These are phyloP conservation scores for Pardalotus punctatus DNA, from an alignment of 2,113 vertebrate species.

Conservation along the genomic window DNA sequence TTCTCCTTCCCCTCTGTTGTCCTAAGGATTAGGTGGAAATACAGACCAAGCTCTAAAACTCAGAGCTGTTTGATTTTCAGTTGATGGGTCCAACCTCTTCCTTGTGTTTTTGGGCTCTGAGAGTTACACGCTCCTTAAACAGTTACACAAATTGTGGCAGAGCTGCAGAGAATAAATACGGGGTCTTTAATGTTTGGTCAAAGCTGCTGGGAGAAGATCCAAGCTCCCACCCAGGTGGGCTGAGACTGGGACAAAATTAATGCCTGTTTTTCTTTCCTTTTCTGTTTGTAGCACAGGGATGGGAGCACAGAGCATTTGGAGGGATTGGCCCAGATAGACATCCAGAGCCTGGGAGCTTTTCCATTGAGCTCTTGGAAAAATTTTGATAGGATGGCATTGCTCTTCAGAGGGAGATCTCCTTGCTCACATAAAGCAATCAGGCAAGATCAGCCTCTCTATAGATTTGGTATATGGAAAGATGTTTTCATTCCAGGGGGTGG, in stretches of 20 bases:
- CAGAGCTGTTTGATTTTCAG: background rate
- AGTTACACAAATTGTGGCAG: background rate
- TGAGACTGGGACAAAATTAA: background rate
- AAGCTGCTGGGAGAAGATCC: background rate
- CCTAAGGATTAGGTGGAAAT: background rate
- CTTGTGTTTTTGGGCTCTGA: background rate
- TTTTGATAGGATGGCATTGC: fast-evolving
- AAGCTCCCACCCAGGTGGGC: background rate
- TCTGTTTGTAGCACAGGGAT: background rate
- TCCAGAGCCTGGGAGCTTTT: background rate
- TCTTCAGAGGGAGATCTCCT: background rate
- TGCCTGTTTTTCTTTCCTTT: background rate
- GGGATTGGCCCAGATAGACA: background rate
- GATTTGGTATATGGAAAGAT: background rate
- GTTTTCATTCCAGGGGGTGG: background rate
- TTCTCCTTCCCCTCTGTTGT: background rate
- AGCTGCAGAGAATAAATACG: background rate
- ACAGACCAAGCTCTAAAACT: background rate
- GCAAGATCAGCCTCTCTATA: background rate
- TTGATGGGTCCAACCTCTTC: background rate
- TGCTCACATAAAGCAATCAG: fast-evolving
- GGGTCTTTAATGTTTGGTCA: background rate
- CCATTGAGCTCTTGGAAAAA: background rate
- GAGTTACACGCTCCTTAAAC: fast-evolving
- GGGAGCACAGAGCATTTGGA: background rate